These are phyloP conservation scores for Irena cyanogastra DNA, from an alignment of 2,113 vertebrate genomes.

Conservation along the genomic window DNA sequence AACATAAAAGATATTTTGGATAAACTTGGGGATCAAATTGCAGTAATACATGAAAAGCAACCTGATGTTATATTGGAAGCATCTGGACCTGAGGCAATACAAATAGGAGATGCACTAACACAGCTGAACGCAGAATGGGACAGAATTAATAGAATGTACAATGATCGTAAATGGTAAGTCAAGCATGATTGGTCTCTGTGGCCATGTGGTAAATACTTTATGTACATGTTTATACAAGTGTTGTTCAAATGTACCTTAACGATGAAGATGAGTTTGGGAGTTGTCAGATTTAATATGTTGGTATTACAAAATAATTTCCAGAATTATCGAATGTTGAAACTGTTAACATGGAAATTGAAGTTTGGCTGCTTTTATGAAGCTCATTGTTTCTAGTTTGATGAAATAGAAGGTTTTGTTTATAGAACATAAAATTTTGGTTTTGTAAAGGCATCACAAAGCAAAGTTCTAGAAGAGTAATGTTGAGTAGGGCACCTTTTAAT, in stretches of 20 bases:
- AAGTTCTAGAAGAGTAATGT: neutral
- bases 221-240: neutral
- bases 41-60: constrained; percentile 84
- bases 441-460: neutral
- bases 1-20: constrained; percentile 87
- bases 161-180: constrained; percentile 86
- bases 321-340: neutral
- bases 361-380: neutral
- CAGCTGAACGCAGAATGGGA: constrained; percentile 93
- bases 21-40: constrained; percentile 83
- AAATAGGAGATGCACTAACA: constrained; percentile 83
- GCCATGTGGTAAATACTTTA: neutral
- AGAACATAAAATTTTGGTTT: neutral
- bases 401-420: neutral
- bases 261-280: neutral
- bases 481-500: neutral
- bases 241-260: neutral
- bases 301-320: neutral
- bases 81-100: constrained; percentile 81
- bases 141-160: constrained; percentile 87
- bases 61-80: constrained; percentile 85
- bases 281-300: neutral
- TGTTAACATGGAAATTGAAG: neutral
- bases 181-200: neutral
- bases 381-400: neutral